Evolutionary conservation across 2,888 invertebrate species (phyloP), one percentile per base, ranked within the genome.

Genomic region (Taphrorychus bicolor): DNA sequence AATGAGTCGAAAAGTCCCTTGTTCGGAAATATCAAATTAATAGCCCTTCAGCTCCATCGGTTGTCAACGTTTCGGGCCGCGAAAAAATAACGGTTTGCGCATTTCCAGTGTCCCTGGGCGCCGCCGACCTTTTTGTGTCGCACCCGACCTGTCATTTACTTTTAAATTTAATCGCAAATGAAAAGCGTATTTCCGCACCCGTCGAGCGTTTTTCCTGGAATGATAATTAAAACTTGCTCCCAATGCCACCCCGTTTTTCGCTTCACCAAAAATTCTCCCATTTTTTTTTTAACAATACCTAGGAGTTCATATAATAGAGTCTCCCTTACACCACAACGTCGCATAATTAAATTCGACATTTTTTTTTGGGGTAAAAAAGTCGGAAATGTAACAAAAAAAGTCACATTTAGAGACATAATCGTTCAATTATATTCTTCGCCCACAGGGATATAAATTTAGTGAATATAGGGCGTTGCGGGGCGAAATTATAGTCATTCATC

Each of bases 141-240:
- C 59, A 40, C 58, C 52, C 45, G 53, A 60, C 49, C 60, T 66
- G 59, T 54, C 59, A 56, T 14, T 59, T 75, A 74, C 75, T 79
- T 78, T 79, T 77, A 76, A 77, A 79, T 77, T 78, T 80, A 80
- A 80, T 80, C 79, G 78, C 72, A 77, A 78, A 74, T 78, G 79
- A 80, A 79, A 79, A 77, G 80, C 78, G 77, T 76, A 77, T 77
- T 79, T 78, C 78, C 79, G 78, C 79, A 23, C 32, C 53, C 32
- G 45, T 42, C 45, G 19, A 42, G 51, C 42, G 56, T 21, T 56
- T 63, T 45, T 48, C 45, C 24, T 14, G 48, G 24, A 52, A 42
- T n/a, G n/a, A n/a, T 54, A 65, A 65, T 65, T 65, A 59, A 59
- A 53, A 53, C 59, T 59, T 32, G 32, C 9, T 32, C 9, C 32